Evolutionary conservation across 2,797 vertebrate genomes (phyloP).

Genomic region (Gobio occitaniae): DNA sequence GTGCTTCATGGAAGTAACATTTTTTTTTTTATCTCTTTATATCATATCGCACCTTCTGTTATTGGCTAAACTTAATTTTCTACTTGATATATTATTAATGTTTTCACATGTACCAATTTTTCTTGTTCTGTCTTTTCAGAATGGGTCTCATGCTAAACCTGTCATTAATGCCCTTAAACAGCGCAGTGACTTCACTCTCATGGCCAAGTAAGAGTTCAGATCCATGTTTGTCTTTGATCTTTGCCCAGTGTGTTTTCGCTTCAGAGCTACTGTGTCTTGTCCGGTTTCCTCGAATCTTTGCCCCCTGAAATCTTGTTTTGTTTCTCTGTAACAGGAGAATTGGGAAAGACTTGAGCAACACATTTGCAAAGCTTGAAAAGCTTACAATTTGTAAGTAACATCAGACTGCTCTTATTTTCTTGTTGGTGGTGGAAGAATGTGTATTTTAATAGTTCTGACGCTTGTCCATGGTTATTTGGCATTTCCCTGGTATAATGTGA

Average conservation of each 20-base stretch:
- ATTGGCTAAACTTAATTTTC: not conserved
- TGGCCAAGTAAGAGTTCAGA: conserved; percentile 89
- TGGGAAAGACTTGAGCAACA: conserved; percentile 95
- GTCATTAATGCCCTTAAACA: conserved; percentile 83
- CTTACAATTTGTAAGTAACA: conserved; percentile 90
- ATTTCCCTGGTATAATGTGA: not conserved
- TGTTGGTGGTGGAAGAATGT: not conserved
- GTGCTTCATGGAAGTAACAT: not conserved
- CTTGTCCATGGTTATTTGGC: not conserved
- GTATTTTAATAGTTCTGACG: not conserved
- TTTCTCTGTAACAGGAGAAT: conserved; percentile 82
- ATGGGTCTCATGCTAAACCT: conserved; percentile 87
- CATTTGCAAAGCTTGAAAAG: conserved; percentile 95
- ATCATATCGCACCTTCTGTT: not conserved
- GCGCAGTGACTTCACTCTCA: conserved; percentile 92
- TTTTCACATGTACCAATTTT: not conserved
- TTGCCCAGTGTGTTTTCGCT: not conserved
- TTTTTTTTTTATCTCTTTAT: not conserved
- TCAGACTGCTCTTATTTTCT: not conserved
- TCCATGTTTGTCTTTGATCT: conserved; percentile 9
- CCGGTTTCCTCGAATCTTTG: conserved; percentile 9
- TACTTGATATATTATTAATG: not conserved
- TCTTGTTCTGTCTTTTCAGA: conserved; percentile 72
- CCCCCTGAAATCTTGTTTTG: not conserved
- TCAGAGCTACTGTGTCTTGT: not conserved